Conservation (phyloP, 2,113 vertebrate species). For the Elachura formosa region DNA sequence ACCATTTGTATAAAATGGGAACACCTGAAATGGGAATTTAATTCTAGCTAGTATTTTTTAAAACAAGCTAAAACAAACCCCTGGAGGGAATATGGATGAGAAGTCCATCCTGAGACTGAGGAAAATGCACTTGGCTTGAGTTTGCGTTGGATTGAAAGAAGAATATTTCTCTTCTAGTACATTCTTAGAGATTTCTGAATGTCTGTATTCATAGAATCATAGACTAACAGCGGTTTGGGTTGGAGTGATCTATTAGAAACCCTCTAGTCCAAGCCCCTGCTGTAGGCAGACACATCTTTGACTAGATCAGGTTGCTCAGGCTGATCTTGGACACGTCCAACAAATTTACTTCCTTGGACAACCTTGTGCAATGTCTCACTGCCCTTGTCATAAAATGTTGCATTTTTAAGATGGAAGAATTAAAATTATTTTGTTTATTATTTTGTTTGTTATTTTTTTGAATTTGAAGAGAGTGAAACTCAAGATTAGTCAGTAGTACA, state of each 20-base stretch:
- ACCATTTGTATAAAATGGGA: neutral
- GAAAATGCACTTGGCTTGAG: neutral
- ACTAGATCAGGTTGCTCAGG: neutral
- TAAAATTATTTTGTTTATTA: neutral
- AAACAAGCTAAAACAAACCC: neutral
- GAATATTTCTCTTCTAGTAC: neutral
- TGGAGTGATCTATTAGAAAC: neutral
- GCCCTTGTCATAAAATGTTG: neutral
- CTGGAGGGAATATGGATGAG: neutral
- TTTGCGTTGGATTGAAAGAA: neutral
- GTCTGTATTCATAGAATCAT: neutral
- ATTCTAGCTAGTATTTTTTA: neutral
- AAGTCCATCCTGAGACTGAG: neutral
- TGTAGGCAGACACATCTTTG: neutral
- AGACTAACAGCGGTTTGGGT: neutral
- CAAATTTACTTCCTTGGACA: neutral
- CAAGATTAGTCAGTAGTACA: neutral
- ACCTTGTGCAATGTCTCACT: neutral
- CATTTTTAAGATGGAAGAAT: neutral
- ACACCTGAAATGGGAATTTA: neutral
- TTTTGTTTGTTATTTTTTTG: neutral
- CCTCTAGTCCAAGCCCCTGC: neutral
- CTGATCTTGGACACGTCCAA: neutral
- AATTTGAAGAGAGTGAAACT: neutral
- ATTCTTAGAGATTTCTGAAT: neutral